Percentiles rank a stretch among this genome's conserved stretches.
Conservation (phyloP, 2,113 vertebrate genomes). For the Osmerus mordax region DNA sequence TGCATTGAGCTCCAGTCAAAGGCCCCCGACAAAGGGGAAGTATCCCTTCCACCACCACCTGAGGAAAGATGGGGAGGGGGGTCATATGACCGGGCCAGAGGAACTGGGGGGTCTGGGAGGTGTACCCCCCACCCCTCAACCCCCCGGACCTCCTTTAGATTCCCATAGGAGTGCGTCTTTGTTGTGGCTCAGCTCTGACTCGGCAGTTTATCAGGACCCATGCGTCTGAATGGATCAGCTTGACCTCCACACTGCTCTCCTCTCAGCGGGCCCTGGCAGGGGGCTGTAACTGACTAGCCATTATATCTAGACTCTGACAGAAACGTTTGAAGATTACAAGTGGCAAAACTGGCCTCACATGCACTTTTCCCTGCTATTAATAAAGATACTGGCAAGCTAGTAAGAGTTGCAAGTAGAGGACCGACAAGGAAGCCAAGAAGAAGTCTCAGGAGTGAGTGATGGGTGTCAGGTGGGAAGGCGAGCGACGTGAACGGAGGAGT, state of each 20-base stretch:
- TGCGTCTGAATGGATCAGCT: neutral
- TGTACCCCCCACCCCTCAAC: conserved; percentile 6
- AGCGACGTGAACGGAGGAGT: neutral
- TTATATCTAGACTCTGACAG: too few species aligned
- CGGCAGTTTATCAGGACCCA: conserved; percentile 1
- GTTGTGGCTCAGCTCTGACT: conserved; percentile 49
- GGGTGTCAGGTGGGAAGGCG: conserved; percentile 44
- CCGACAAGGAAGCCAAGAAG: neutral
- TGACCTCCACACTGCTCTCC: neutral
- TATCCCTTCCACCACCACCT: conserved; percentile 80
- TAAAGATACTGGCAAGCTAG: too few species aligned
- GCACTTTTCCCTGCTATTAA: too few species aligned
- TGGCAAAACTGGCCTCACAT: too few species aligned
- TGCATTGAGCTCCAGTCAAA: conserved; percentile 75
- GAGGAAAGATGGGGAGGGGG: conserved; percentile 59
- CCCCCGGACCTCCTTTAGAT: neutral
- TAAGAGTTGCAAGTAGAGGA: too few species aligned
- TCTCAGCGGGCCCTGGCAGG: too few species aligned
- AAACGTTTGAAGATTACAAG: too few species aligned
- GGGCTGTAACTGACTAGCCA: too few species aligned
- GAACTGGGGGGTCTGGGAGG: conserved; percentile 8
- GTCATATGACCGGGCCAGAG: conserved; percentile 31
- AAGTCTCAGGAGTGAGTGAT: conserved; percentile 34
- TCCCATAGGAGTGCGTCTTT: conserved; percentile 42
- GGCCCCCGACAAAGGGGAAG: conserved; percentile 83